Evolutionary conservation across 2,888 invertebrate genomes (phyloP).

Genomic region (Polydrusus cervinus): DNA sequence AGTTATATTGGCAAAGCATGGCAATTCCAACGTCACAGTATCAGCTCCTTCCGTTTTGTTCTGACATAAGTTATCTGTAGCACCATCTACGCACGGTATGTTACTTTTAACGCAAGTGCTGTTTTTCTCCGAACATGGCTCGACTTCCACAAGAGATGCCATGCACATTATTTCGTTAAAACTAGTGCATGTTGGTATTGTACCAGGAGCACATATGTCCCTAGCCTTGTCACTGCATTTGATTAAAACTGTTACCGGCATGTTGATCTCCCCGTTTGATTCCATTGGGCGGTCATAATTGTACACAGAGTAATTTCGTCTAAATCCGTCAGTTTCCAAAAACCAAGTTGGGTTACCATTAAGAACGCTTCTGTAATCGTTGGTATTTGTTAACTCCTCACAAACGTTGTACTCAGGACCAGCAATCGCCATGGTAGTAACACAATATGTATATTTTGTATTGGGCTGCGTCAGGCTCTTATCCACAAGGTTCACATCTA

Average conservation of each 20-base stretch:
- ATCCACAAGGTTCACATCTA: conserved; percentile 62
- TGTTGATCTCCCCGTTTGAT: conserved; percentile 63
- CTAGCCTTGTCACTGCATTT: conserved; percentile 65
- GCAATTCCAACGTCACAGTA: conserved; percentile 56
- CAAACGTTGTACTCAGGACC: conserved; percentile 62
- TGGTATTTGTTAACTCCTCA: conserved; percentile 47
- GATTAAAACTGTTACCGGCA: conserved; percentile 64
- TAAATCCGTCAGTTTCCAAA: conserved; percentile 62
- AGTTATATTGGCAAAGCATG: conserved; percentile 67
- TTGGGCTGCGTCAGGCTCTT: conserved; percentile 48
- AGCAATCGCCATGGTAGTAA: conserved; percentile 67
- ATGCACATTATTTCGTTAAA: conserved; percentile 66
- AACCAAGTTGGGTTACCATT: conserved; percentile 61
- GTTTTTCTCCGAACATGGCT: conserved; percentile 60
- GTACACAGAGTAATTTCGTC: conserved; percentile 64
- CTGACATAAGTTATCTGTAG: conserved; percentile 58
- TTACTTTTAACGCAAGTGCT: conserved; percentile 61
- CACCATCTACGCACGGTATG: conserved; percentile 59
- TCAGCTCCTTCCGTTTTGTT: conserved; percentile 58
- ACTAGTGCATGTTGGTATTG: conserved; percentile 65
- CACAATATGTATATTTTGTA: conserved; percentile 63
- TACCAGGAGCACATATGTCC: conserved; percentile 63
- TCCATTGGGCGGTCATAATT: conserved; percentile 65
- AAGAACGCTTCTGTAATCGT: conserved; percentile 58
- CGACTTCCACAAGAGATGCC: conserved; percentile 57